Conservation (phyloP, 2,888 invertebrate genomes). For the Sussaba pulchella region DNA sequence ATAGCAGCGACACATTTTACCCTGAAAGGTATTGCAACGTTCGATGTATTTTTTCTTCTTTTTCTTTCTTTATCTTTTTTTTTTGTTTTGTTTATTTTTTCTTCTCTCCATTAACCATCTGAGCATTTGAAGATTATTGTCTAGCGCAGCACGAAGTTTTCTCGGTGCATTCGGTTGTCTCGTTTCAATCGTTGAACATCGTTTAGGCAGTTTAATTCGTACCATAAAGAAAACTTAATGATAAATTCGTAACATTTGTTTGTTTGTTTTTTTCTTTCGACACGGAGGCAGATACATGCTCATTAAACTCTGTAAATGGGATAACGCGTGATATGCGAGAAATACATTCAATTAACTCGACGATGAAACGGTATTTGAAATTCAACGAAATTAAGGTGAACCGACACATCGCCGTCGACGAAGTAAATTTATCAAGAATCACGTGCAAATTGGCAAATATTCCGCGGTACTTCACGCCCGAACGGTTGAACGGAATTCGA, state of each 20-base stretch:
- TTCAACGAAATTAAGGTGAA: no score
- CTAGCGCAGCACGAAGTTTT: conserved; percentile 48
- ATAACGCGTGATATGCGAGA: conserved; percentile 37
- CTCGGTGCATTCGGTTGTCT: conserved; percentile 50
- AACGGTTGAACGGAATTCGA: no score
- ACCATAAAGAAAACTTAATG: conserved; percentile 29
- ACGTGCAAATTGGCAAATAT: no score
- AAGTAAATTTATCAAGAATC: no score
- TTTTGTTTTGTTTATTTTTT: conserved; percentile 13
- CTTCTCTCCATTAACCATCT: conserved; percentile 15
- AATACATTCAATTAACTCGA: background rate
- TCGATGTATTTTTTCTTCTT: background rate
- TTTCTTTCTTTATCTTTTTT: background rate
- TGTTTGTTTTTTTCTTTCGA: conserved; percentile 5
- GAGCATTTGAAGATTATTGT: conserved; percentile 57
- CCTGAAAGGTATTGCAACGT: background rate
- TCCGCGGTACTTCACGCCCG: no score
- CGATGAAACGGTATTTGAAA: conserved; percentile 1
- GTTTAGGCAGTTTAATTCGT: conserved; percentile 46
- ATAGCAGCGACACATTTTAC: background rate
- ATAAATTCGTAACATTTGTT: conserved; percentile 31
- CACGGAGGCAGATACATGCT: conserved; percentile 4
- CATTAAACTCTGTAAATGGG: conserved; percentile 43
- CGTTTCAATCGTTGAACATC: conserved; percentile 64
- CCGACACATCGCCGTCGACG: no score